A percentile compares a stretch with the other conserved stretches of the same genome.
phyloP scores from a whole-genome alignment of 2,113 vertebrate genomes.

The Raja brachyura region DNA sequence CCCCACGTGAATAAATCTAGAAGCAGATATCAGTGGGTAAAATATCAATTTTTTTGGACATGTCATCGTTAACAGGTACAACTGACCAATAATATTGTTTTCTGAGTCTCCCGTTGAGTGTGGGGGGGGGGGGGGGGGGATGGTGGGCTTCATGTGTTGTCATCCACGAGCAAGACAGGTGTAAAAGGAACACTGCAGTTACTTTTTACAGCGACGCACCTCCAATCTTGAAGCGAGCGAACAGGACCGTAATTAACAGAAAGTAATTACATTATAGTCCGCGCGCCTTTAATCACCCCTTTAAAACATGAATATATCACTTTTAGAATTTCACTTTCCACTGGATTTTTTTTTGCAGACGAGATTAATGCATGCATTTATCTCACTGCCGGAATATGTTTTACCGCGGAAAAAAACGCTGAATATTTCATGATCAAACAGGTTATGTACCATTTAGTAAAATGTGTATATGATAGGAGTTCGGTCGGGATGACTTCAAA shows the following conservation, averaged over 20 bases:
- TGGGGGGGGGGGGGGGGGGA: too few relatives aligned
- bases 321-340: constrained; percentile 45
- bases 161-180: neutral
- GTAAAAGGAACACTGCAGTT: too few relatives aligned
- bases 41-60: neutral
- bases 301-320: too few relatives aligned
- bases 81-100: neutral
- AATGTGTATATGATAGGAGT: neutral
- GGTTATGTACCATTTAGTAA: constrained; percentile 34
- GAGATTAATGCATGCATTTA: constrained; percentile 29
- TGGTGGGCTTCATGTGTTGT: too few relatives aligned
- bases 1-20: neutral
- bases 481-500: neutral
- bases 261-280: neutral
- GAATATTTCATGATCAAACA: constrained; percentile 34
- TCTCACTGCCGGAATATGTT: constrained; percentile 33
- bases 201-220: neutral
- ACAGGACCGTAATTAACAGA: neutral
- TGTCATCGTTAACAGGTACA: neutral
- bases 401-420: constrained; percentile 18
- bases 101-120: neutral
- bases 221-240: neutral
- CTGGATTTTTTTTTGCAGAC: constrained; percentile 51
- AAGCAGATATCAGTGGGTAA: neutral
- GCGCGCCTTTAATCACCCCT: neutral